phyloP scores from a whole-genome alignment of 2,113 vertebrate species.

The Neotoma lepida region DNA sequence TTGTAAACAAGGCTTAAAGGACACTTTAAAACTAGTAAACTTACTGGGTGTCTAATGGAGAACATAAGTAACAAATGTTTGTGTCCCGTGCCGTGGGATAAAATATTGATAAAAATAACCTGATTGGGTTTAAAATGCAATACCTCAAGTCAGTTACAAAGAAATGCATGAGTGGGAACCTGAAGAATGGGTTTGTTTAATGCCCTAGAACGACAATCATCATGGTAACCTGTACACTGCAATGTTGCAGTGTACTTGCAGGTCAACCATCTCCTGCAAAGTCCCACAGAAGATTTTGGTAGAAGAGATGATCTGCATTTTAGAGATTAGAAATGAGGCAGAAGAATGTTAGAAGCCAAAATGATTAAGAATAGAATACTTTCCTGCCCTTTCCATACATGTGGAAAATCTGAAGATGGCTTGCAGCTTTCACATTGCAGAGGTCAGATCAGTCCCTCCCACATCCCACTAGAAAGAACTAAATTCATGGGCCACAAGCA shows the following conservation, averaged over 20 bases:
- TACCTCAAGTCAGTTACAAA: constrained; percentile 41
- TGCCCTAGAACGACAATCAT: neutral
- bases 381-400: neutral
- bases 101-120: constrained; percentile 12
- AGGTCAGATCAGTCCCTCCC: neutral
- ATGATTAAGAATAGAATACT: neutral
- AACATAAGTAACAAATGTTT: constrained; percentile 43
- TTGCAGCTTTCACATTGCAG: neutral
- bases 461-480: neutral
- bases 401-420: neutral
- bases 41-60: constrained; percentile 17
- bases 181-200: neutral
- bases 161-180: neutral
- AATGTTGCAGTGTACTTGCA: neutral
- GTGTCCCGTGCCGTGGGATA: neutral
- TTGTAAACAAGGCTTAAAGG: constrained; percentile 56
- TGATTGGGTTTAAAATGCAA: constrained; percentile 14
- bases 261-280: neutral
- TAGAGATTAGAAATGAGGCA: neutral
- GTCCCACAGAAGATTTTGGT: neutral
- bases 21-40: constrained; percentile 45
- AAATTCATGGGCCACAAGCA: neutral
- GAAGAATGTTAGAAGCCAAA: neutral
- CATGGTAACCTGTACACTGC: neutral
- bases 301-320: neutral